These are phyloP conservation scores for Choreutis nemorana DNA, from an alignment of 2,888 invertebrate genomes.

Conservation along the genomic window DNA sequence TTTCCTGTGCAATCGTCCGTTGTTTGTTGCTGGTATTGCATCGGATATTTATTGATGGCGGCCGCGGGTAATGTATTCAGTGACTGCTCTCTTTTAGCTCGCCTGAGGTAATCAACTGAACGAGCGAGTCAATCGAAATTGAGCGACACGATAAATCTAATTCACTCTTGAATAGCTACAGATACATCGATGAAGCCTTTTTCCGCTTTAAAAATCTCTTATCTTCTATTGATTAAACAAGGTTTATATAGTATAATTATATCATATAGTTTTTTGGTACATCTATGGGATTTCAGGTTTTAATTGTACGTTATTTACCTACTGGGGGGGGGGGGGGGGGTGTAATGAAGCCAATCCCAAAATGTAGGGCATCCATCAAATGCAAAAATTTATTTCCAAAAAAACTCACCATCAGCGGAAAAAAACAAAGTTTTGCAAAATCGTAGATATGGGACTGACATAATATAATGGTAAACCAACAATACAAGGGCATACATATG, in stretches of 20 bases:
- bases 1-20: no score
- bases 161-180: constrained; percentile 27
- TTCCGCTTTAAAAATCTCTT: constrained; percentile 24
- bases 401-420: no score
- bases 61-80: constrained; percentile 32
- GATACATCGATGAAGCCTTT: constrained; percentile 21
- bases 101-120: constrained; percentile 34
- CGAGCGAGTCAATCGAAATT: constrained; percentile 36
- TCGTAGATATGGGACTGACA: no score
- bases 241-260: no score
- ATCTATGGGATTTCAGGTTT: constrained; percentile 5
- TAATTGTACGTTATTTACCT: constrained; percentile 7
- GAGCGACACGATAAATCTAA: constrained; percentile 46
- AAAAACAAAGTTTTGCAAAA: no score
- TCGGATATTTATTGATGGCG: no score
- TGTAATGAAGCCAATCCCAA: neutral
- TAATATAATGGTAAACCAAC: no score
- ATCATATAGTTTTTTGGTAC: constrained; percentile 11
- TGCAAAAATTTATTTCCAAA: no score
- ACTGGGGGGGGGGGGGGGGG: neutral
- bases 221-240: constrained; percentile 20
- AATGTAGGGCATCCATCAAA: neutral
- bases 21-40: no score
- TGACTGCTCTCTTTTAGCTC: constrained; percentile 25
- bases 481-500: no score